A percentile compares a stretch with the other conserved stretches of the same genome.
These are phyloP conservation scores for Ormia ochracea DNA, from an alignment of 2,888 invertebrate genomes.

Conservation along the genomic window DNA sequence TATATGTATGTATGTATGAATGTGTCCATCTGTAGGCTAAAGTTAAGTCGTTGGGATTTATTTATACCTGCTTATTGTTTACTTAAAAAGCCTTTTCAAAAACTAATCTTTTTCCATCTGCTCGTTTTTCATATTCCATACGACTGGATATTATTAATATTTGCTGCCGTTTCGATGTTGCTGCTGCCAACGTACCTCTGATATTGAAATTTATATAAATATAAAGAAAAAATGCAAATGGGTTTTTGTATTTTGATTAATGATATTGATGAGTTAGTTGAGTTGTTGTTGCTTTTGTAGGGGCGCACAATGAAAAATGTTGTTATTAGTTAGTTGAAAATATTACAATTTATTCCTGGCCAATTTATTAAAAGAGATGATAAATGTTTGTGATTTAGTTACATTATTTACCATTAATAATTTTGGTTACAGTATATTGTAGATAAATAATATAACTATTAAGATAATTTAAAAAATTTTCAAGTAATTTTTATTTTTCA, in stretches of 20 bases:
- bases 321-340: background rate
- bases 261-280: conserved; percentile 74
- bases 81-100: background rate
- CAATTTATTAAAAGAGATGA: conserved; percentile 1
- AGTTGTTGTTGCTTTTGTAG: conserved; percentile 20
- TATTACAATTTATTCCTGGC: background rate
- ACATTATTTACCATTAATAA: conserved; percentile 54
- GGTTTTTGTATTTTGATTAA: conserved; percentile 75
- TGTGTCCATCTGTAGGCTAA: too few species aligned
- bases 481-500: background rate
- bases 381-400: conserved; percentile 33
- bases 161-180: conserved; percentile 58
- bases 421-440: conserved; percentile 22
- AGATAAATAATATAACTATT: conserved; percentile 57
- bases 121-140: conserved; percentile 39
- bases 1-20: too few species aligned
- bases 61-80: too few species aligned
- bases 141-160: conserved; percentile 63
- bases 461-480: conserved; percentile 25
- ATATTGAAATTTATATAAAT: conserved; percentile 68
- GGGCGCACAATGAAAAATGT: conserved; percentile 2
- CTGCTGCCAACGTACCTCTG: conserved; percentile 50
- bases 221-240: conserved; percentile 72
- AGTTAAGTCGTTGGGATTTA: too few species aligned
- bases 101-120: conserved; percentile 26